A percentile compares a stretch with the other conserved stretches of the same genome.
Evolutionary conservation across 2,113 vertebrate species (phyloP).

Genomic region (Lagopus leucura): DNA sequence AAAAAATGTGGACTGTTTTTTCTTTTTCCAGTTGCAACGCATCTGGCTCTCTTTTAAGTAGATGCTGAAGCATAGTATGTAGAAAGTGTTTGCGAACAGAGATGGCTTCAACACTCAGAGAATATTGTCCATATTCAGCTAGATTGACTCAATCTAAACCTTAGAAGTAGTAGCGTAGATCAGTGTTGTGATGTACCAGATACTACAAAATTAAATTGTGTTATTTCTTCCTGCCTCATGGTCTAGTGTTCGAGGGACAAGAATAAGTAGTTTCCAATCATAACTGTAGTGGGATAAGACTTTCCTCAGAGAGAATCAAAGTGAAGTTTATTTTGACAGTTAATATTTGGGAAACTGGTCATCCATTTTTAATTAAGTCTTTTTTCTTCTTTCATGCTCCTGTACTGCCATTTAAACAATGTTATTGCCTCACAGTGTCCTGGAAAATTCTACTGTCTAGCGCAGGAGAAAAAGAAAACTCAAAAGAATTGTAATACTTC

Average conservation of each 20-base stretch:
- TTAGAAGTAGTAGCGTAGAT: background rate
- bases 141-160: background rate
- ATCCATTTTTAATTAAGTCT: background rate
- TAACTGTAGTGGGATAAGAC: background rate
- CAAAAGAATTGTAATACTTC: background rate
- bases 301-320: background rate
- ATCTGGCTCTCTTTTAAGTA: background rate
- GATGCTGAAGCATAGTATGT: background rate
- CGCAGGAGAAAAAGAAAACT: background rate
- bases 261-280: background rate
- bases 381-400: background rate
- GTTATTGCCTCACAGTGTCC: background rate
- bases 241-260: background rate
- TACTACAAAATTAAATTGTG: background rate
- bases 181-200: background rate
- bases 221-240: background rate
- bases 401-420: background rate
- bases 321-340: background rate
- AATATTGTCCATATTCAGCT: background rate
- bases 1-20: background rate
- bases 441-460: background rate
- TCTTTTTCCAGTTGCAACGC: background rate
- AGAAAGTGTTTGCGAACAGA: too few species aligned
- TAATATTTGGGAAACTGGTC: background rate
- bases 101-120: background rate